Conservation (phyloP, 2,888 invertebrate species). For the Carpatolechia fugitivella region DNA sequence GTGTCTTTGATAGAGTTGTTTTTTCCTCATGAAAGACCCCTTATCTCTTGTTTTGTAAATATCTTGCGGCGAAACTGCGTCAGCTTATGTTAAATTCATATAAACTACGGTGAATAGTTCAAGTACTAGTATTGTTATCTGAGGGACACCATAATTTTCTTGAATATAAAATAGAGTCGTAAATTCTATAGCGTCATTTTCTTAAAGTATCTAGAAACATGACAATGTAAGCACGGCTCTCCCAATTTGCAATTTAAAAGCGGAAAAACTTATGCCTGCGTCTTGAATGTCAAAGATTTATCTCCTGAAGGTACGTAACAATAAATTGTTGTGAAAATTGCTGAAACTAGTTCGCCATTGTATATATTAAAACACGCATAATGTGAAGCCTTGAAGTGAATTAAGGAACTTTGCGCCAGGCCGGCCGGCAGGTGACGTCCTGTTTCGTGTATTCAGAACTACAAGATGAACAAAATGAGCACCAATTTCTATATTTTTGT, state of each 20-base stretch:
- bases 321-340: neutral
- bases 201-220: slow-evolving; percentile 16
- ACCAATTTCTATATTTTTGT: neutral
- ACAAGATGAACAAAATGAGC: slow-evolving; percentile 15
- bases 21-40: too few relatives aligned
- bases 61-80: neutral
- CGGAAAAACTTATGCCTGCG: neutral
- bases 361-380: slow-evolving; percentile 11
- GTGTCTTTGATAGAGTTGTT: too few relatives aligned
- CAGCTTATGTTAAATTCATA: slow-evolving; percentile 1
- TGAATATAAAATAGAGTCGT: slow-evolving; percentile 7
- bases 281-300: slow-evolving; percentile 1
- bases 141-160: slow-evolving; percentile 6
- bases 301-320: too few relatives aligned
- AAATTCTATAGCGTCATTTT: slow-evolving; percentile 7
- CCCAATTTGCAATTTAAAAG: neutral
- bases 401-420: slow-evolving; percentile 14
- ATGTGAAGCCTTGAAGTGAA: slow-evolving; percentile 17
- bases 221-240: slow-evolving; percentile 7
- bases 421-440: slow-evolving; percentile 12
- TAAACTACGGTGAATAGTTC: neutral
- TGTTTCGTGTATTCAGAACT: slow-evolving; percentile 14
- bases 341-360: slow-evolving; percentile 1
- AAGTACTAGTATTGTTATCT: neutral
- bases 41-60: neutral